phyloP scores from a whole-genome alignment of 1,140 invertebrate species.

The Venustaconcha ellipsiformis region DNA sequence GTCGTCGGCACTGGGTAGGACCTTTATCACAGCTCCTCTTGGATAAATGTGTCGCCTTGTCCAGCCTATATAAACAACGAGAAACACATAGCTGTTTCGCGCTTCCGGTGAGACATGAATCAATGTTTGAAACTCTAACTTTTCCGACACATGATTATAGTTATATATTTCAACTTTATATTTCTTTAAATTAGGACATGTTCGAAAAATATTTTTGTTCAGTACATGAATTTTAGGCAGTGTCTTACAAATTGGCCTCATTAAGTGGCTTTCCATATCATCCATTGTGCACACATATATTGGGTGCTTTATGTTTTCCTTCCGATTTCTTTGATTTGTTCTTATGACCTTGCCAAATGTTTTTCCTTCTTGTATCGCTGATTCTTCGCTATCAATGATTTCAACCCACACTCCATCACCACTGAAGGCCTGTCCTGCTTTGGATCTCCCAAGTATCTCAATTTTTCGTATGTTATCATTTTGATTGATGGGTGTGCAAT shows the following conservation, averaged over 20 bases:
- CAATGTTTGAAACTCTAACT: constrained; percentile 3
- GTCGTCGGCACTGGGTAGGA: constrained; percentile 3
- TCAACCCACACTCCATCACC: constrained; percentile 61
- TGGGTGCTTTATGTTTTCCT: constrained; percentile 34
- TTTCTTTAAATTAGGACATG: constrained; percentile 1
- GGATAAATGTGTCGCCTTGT: constrained; percentile 24
- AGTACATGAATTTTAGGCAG: constrained; percentile 56
- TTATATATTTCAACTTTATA: constrained; percentile 27
- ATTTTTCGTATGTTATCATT: constrained; percentile 33
- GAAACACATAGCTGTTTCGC: constrained; percentile 13
- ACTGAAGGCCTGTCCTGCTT: constrained; percentile 53
- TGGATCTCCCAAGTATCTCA: constrained; percentile 52
- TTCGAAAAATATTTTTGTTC: constrained; percentile 19
- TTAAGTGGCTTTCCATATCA: constrained; percentile 42
- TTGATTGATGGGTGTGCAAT: constrained; percentile 34
- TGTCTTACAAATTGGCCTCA: constrained; percentile 56
- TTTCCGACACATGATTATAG: constrained; percentile 8
- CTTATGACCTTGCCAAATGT: constrained; percentile 49
- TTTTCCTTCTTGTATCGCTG: constrained; percentile 11
- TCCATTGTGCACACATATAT: constrained; percentile 56
- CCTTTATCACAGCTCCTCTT: constrained; percentile 21
- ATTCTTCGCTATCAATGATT: constrained; percentile 33
- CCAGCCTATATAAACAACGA: constrained; percentile 21
- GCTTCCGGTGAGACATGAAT: constrained; percentile 8
- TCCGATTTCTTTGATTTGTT: constrained; percentile 34